A percentile compares a stretch with the other conserved stretches of the same genome.
phyloP scores from a whole-genome alignment of 2,888 invertebrate genomes.

The Zhengitettix transpicula region DNA sequence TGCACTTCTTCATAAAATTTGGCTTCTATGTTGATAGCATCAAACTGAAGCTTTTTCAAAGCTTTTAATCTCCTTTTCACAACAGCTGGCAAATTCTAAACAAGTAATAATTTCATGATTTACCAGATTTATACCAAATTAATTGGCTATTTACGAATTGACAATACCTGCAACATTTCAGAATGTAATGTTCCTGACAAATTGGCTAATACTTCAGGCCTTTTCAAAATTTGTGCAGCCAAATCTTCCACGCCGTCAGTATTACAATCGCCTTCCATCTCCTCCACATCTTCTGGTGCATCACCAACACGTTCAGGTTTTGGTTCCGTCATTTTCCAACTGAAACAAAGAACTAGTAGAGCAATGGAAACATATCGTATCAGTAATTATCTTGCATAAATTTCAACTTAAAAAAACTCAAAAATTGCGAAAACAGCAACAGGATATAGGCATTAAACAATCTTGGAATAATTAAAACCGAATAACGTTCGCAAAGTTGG shows the following conservation, averaged over 20 bases:
- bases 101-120: no score
- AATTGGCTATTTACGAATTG: no score
- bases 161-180: slow-evolving; percentile 33
- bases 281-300: slow-evolving; percentile 47
- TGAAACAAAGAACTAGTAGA: no score
- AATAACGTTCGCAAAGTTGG: no score
- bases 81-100: slow-evolving; percentile 42
- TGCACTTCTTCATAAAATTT: slow-evolving; percentile 91
- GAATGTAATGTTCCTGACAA: slow-evolving; percentile 39
- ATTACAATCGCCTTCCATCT: slow-evolving; percentile 42
- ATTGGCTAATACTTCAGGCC: slow-evolving; percentile 40
- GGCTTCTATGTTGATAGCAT: slow-evolving; percentile 72
- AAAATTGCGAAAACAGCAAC: no score
- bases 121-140: no score
- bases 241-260: slow-evolving; percentile 27
- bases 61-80: slow-evolving; percentile 71
- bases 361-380: no score
- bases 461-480: no score
- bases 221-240: slow-evolving; percentile 28
- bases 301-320: slow-evolving; percentile 42
- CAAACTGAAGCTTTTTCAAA: slow-evolving; percentile 70
- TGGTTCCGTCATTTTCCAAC: slow-evolving; percentile 1
- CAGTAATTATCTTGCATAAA: no score
- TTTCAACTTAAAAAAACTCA: no score
- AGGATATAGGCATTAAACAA: no score